phyloP scores from a whole-genome alignment of 2,888 invertebrate genomes.

The Pharmacophagus antenor region DNA sequence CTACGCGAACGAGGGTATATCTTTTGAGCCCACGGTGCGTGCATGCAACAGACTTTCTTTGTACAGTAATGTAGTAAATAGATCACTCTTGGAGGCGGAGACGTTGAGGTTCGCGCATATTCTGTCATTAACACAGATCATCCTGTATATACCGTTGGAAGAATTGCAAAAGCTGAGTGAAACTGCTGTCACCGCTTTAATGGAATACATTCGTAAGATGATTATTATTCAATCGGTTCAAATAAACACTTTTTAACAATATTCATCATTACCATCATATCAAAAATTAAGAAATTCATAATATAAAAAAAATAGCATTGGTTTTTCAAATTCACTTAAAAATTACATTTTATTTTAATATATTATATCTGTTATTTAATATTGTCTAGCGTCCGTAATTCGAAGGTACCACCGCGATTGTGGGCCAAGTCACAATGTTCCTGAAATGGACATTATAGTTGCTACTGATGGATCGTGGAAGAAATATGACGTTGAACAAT shows the following conservation, averaged over 20 bases:
- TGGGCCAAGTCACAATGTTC: conserved; percentile 49
- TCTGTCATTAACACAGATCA: conserved; percentile 64
- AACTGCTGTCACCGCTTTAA: conserved; percentile 72
- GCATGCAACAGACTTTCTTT: conserved; percentile 79
- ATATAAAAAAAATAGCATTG: too few relatives aligned
- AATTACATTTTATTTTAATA: too few relatives aligned
- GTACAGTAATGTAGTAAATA: conserved; percentile 63
- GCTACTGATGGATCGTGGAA: conserved; percentile 82
- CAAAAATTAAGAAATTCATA: not conserved
- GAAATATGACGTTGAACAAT: conserved; percentile 77
- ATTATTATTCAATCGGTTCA: not conserved
- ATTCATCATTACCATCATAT: not conserved
- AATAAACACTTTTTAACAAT: not conserved
- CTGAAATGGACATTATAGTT: conserved; percentile 77
- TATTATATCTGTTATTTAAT: not conserved
- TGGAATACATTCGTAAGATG: conserved; percentile 72
- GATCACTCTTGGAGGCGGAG: conserved; percentile 62
- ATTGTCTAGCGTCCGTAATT: conserved; percentile 51
- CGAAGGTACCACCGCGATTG: conserved; percentile 58
- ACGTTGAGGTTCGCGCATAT: conserved; percentile 66
- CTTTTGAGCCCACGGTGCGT: conserved; percentile 77
- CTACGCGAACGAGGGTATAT: conserved; percentile 82
- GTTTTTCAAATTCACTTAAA: too few relatives aligned
- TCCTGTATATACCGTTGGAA: conserved; percentile 63
- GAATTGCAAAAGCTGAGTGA: conserved; percentile 71